Base-by-base conservation (phyloP, 2,888 invertebrate genomes). In the Plagodis pulveraria region DNA sequence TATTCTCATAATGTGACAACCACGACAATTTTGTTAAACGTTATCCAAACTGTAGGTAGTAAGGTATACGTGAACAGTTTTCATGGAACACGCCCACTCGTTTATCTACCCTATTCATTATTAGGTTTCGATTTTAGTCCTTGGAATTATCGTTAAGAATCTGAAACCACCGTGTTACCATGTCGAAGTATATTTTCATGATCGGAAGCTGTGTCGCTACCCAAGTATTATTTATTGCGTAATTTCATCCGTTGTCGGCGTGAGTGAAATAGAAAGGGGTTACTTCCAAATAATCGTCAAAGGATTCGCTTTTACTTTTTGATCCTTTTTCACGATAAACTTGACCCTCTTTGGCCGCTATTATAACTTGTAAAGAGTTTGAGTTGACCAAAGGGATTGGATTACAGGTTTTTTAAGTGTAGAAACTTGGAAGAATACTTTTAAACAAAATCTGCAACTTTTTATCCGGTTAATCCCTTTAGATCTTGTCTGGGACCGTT, bases 401-500 rank as follows among this genome's bases (percentile, higher is more conserved):
- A 67, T 76, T 75, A 71, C 66, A 50, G 58, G 62, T 60, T 62
- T 67, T 65, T 65, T 65, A 54, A 69, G 63, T 62, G 62, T 54
- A 59, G n/a, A 59, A 71, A 65, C 66, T 59, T 57, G 34, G 49
- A 36, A 54, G 47, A 42, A 58, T 50, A 61, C 46, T 58, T 62
- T 50, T 50, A 56, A 48, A 47, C 50, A 38, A 50, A 53, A 51
- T 38, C 50, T 50, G 34, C 8, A 50, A 54, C 53, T n/a, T 52
- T 52, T 51, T 35, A 52, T 44, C 12, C 40, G 55, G 36, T 48
- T 49, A 50, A 40, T 41, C 56, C 12, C 11, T 56, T 49, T 38
- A 40, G 43, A 41, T n/a, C 40, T 42, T 44, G 52, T 49, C 33
- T 40, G 40, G 35, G 33, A 9, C 48, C 5, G 42, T 52, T 46